phyloP scores from a whole-genome alignment of 2,888 invertebrate species.

The Lypha dubia region DNA sequence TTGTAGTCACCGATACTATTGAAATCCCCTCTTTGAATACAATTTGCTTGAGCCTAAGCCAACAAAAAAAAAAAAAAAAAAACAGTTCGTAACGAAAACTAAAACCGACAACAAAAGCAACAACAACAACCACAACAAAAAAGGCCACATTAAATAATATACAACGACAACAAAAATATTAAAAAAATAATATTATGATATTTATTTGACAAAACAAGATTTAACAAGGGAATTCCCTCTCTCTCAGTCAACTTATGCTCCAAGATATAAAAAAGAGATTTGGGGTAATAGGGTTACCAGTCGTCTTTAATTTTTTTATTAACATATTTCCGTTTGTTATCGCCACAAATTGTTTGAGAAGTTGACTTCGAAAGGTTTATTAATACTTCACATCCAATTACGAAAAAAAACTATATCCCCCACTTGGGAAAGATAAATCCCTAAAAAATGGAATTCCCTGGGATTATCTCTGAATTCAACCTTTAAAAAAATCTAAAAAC shows the following conservation, averaged over 20 bases:
- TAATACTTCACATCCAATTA: too few relatives aligned
- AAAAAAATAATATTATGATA: background rate
- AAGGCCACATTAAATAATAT: too few relatives aligned
- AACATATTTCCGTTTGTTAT: background rate
- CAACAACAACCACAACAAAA: constrained; percentile 3
- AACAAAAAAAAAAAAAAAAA: constrained; percentile 13
- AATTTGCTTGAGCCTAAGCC: constrained; percentile 21
- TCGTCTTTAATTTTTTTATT: background rate
- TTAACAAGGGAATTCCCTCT: constrained; percentile 78
- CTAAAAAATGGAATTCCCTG: background rate
- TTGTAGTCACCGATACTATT: constrained; percentile 30
- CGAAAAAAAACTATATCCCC: background rate
- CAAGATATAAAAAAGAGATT: background rate
- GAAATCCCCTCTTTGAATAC: constrained; percentile 13
- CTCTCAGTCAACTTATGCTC: constrained; percentile 59
- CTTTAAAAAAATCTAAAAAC: background rate
- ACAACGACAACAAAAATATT: constrained; percentile 1
- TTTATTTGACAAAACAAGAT: constrained; percentile 20
- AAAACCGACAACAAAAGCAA: background rate
- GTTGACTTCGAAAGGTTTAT: too few relatives aligned
- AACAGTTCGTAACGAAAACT: too few relatives aligned
- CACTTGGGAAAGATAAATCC: background rate
- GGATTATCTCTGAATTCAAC: background rate
- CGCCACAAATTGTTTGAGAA: background rate
- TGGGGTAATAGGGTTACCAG: background rate